Conservation (phyloP, 2,888 invertebrate genomes). For the Trypoxylon attenuatum region DNA sequence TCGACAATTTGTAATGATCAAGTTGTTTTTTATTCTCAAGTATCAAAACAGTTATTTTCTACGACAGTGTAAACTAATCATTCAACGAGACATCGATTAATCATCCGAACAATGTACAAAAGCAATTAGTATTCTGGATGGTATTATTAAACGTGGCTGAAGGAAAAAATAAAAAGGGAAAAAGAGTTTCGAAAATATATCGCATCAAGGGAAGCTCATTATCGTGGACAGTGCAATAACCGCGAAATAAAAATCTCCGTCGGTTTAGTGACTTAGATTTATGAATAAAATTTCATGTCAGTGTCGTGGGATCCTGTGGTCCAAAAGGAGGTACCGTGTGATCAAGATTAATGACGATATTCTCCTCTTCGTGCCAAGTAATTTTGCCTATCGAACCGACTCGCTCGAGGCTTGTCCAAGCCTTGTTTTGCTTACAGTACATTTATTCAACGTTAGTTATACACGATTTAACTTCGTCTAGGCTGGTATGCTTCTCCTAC, state of each 20-base stretch:
- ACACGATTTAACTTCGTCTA: slow-evolving; percentile 52
- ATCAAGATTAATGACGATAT: slow-evolving; percentile 51
- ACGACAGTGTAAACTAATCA: no score
- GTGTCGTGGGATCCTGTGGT: slow-evolving; percentile 24
- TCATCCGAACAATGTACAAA: no score
- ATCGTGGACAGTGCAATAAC: no score
- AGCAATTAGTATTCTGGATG: no score
- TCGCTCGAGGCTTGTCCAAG: slow-evolving; percentile 28
- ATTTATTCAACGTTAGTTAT: slow-evolving; percentile 57
- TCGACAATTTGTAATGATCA: no score
- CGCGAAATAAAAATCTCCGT: slow-evolving; percentile 24
- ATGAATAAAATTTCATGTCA: slow-evolving; percentile 45
- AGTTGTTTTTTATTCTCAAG: no score
- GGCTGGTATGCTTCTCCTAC: neutral
- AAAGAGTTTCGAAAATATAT: no score
- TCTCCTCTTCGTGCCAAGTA: slow-evolving; percentile 34
- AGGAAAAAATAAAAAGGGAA: no score
- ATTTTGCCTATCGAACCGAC: slow-evolving; percentile 50
- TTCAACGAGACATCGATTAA: no score
- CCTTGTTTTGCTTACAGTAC: slow-evolving; percentile 53
- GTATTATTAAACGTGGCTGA: no score
- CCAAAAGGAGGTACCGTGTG: slow-evolving; percentile 36
- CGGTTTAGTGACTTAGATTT: slow-evolving; percentile 35
- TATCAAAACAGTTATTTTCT: no score
- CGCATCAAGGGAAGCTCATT: no score